Conservation (phyloP, 1,140 invertebrate genomes). For the Drosophila ironensis region DNA sequence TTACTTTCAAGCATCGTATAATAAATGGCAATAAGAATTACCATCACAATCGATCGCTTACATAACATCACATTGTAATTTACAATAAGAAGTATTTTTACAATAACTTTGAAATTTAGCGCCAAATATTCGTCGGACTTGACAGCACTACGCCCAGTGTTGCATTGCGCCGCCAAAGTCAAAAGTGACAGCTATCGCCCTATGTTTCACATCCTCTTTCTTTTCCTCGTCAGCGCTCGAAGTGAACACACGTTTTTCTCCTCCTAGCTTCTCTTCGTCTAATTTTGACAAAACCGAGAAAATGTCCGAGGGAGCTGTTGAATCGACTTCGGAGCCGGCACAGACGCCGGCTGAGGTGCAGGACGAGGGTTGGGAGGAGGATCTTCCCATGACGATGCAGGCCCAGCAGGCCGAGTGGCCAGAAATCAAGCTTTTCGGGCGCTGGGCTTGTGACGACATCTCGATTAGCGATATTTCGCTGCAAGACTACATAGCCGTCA, state of each 20-base stretch:
- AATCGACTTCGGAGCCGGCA: conserved; percentile 7
- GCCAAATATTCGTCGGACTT: background rate
- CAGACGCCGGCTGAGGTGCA: background rate
- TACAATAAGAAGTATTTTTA: too few species aligned
- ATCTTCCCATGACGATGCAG: background rate
- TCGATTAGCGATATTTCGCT: conserved; percentile 98
- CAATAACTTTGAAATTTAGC: conserved; percentile 1
- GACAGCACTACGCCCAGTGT: conserved; percentile 8
- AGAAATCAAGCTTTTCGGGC: conserved; percentile 98
- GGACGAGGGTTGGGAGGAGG: conserved; percentile 37
- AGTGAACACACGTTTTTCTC: background rate
- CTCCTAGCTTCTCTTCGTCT: too few species aligned
- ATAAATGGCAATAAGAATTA: too few species aligned
- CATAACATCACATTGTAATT: too few species aligned
- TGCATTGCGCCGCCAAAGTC: conserved; percentile 25
- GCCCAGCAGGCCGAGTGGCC: conserved; percentile 86
- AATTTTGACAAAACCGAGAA: background rate
- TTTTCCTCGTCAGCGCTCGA: conserved; percentile 3
- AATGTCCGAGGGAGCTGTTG: conserved; percentile 23
- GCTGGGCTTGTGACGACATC: conserved; percentile 99
- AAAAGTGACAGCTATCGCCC: conserved; percentile 17
- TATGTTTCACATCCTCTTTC: conserved; percentile 23
- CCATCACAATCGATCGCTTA: too few species aligned
- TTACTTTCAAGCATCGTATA: too few species aligned
- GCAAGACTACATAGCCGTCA: conserved; percentile 98